Base-by-base conservation (phyloP, 2,888 invertebrate genomes). In the Chymomyza amoena region DNA sequence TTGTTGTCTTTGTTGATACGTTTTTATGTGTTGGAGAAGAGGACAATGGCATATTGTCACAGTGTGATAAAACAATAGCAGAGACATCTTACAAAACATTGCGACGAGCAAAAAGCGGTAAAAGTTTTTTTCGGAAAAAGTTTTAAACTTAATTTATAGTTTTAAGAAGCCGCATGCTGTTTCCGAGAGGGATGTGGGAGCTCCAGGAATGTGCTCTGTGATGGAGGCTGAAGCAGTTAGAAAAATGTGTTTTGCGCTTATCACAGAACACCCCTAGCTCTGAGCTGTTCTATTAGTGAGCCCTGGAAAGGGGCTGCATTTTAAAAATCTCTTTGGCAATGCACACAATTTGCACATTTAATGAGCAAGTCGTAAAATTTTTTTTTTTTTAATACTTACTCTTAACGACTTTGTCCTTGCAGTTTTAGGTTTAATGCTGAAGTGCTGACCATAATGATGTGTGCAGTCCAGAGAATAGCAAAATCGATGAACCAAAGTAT, bases 91-190 rank as follows among this genome's bases (percentile, higher is more conserved):
- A 45, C 39, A 45, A 45, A 6, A 69, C 71, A 72, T 70, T 70
- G 68, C 66, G 70, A 68, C 51, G 61, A 39, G 54, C 9, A 32
- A 7, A 32, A 32, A 32, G 32, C 1, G 56, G 59, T 69, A 80
- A 78, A 79, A 71, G 62, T 25, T 25, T 81, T 84, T 82, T 65
- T 85, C 80, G 72, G 78, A 70, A 83, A 83, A 83, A 87, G 82
- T 83, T 87, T 88, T 87, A 85, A 83, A 83, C 83, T 83, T 87
- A 83, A 83, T 83, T 83, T 83, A 83, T 83, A 83, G 83, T 83
- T 83, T 82, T 76, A 85, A 87, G 82, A 85, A 85, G 86, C 86
- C 80, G 77, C 73, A 70, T 45, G 13, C 39, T 45, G 39, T 45
- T 13, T 13, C 13, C 7, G 25, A 25, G 2, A 25, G 25, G 25